Evolutionary conservation across 2,888 invertebrate genomes (phyloP).

Genomic region (Rhingia rostrata): DNA sequence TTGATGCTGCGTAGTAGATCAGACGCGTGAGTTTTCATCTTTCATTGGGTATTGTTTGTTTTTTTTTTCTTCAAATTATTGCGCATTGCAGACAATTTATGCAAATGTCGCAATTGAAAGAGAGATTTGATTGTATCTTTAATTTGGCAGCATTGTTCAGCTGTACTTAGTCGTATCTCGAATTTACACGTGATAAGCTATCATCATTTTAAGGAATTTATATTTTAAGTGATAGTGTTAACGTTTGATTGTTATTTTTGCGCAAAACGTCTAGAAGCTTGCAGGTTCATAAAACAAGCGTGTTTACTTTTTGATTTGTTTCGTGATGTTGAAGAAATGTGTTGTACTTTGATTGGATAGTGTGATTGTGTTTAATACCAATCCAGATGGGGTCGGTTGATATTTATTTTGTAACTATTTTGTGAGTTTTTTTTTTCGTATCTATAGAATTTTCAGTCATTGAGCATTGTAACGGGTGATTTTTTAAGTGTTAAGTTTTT

Average conservation of each 20-base stretch:
- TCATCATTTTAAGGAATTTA: constrained; percentile 16
- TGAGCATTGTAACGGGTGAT: no score
- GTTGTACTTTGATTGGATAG: no score
- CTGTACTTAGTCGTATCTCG: constrained; percentile 10
- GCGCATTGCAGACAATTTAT: constrained; percentile 30
- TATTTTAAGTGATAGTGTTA: constrained; percentile 4
- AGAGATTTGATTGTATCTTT: neutral
- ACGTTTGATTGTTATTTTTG: neutral
- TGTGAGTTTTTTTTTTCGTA: no score
- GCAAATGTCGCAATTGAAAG: constrained; percentile 38
- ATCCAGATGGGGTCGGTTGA: no score
- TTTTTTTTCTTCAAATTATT: constrained; percentile 11
- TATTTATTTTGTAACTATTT: no score
- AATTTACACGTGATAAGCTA: constrained; percentile 14
- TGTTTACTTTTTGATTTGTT: no score
- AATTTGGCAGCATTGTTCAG: neutral
- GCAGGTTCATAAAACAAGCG: neutral
- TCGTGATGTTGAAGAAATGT: no score
- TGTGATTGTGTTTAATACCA: no score
- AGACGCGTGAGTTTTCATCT: constrained; percentile 48
- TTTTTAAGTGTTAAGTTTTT: no score
- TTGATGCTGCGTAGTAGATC: constrained; percentile 50
- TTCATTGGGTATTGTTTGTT: constrained; percentile 28
- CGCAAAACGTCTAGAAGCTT: neutral
- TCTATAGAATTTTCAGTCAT: no score